Evolutionary conservation across 2,888 invertebrate genomes (phyloP).

Genomic region (Apotomis capreana): DNA sequence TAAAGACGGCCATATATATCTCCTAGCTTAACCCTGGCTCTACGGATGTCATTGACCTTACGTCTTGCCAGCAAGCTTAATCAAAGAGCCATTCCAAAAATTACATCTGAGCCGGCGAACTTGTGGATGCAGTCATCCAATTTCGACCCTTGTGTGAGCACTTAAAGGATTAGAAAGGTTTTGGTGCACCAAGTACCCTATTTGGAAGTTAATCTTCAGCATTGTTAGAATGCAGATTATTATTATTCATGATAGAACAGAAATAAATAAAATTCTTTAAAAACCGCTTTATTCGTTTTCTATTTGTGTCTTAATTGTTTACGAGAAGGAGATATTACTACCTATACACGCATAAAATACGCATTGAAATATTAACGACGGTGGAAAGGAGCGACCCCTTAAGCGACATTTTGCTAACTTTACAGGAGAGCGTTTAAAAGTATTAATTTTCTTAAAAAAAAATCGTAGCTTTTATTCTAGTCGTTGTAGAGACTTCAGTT

Average conservation of each 20-base stretch:
- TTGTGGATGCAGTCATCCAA: constrained; percentile 25
- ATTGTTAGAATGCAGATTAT: background rate
- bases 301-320: background rate
- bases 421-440: too few relatives aligned
- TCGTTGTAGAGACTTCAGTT: too few relatives aligned
- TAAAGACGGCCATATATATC: constrained; percentile 42
- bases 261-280: background rate
- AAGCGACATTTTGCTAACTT: too few relatives aligned
- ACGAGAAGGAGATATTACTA: background rate
- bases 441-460: too few relatives aligned
- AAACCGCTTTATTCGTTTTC: too few relatives aligned
- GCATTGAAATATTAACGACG: too few relatives aligned
- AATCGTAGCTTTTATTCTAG: too few relatives aligned
- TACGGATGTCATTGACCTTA: constrained; percentile 35
- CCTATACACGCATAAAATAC: background rate
- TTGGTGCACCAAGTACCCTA: background rate
- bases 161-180: constrained; percentile 8
- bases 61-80: constrained; percentile 38
- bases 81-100: constrained; percentile 38
- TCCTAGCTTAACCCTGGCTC: constrained; percentile 39
- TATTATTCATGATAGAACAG: background rate
- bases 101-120: constrained; percentile 31
- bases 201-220: constrained; percentile 2
- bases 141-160: constrained; percentile 11
- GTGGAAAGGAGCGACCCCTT: too few relatives aligned